These are phyloP conservation scores for Corapipo altera DNA, from an alignment of 2,113 vertebrate species.

Conservation along the genomic window DNA sequence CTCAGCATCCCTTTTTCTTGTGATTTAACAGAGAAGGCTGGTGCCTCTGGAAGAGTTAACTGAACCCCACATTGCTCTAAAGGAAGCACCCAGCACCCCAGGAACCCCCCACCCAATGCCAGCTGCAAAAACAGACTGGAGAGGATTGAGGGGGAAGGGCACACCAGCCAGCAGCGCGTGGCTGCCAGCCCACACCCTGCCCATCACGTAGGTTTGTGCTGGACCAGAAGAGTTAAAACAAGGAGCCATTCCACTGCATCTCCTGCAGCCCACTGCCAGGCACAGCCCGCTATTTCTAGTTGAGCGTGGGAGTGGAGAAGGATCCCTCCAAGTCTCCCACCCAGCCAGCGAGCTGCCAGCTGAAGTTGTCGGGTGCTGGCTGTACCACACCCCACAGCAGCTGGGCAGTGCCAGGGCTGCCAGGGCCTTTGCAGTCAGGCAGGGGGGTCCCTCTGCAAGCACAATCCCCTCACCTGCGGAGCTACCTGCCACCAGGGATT, in stretches of 20 bases:
- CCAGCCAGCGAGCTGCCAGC: neutral
- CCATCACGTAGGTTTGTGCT: neutral
- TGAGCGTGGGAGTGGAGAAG: neutral
- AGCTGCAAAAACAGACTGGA: neutral
- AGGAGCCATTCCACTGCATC: slow-evolving; percentile 34
- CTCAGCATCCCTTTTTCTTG: accelerated
- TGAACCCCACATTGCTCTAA: neutral
- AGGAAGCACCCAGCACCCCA: neutral
- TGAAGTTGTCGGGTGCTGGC: neutral
- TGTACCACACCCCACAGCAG: slow-evolving; percentile 40
- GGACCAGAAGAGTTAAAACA: slow-evolving; percentile 31
- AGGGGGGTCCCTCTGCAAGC: neutral
- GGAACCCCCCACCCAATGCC: neutral
- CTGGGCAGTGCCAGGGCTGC: accelerated
- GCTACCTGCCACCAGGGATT: neutral
- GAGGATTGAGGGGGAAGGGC: neutral
- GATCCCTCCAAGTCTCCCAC: neutral
- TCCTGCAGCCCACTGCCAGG: slow-evolving; percentile 8
- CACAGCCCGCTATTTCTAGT: slow-evolving; percentile 3
- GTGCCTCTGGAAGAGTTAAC: neutral
- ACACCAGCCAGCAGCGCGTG: neutral
- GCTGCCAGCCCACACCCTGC: slow-evolving; percentile 29
- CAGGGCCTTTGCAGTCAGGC: accelerated
- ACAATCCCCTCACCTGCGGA: neutral
- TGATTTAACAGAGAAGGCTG: neutral